These are phyloP conservation scores for Zonitis immaculata DNA, from an alignment of 2,888 invertebrate species.

Conservation along the genomic window DNA sequence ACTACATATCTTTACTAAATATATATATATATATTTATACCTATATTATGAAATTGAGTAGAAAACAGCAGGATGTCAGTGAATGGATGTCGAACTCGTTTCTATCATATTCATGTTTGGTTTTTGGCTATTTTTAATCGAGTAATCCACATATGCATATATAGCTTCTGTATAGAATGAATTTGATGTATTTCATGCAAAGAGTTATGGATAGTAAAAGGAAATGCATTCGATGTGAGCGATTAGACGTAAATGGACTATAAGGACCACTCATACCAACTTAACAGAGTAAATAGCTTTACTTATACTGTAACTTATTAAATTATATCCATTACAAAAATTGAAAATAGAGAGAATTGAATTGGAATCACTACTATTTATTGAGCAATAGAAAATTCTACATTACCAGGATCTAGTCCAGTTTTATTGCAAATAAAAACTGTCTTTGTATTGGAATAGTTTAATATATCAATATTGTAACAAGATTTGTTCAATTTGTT, in stretches of 20 bases:
- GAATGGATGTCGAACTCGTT: neutral
- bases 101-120: neutral
- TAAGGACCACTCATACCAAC: neutral
- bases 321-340: neutral
- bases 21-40: neutral
- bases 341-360: neutral
- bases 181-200: constrained; percentile 1
- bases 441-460: neutral
- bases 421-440: neutral
- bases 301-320: neutral
- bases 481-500: neutral
- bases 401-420: neutral
- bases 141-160: neutral
- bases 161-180: neutral
- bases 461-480: neutral
- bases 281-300: neutral
- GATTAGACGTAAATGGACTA: neutral
- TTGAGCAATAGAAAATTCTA: neutral
- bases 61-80: neutral
- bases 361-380: neutral
- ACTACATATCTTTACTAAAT: constrained; percentile 1
- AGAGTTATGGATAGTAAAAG: constrained; percentile 13
- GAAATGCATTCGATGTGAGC: constrained; percentile 1
- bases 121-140: neutral
- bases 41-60: neutral